Evolutionary conservation across 2,888 invertebrate genomes (phyloP).

Genomic region (Drosophila melanocephala): DNA sequence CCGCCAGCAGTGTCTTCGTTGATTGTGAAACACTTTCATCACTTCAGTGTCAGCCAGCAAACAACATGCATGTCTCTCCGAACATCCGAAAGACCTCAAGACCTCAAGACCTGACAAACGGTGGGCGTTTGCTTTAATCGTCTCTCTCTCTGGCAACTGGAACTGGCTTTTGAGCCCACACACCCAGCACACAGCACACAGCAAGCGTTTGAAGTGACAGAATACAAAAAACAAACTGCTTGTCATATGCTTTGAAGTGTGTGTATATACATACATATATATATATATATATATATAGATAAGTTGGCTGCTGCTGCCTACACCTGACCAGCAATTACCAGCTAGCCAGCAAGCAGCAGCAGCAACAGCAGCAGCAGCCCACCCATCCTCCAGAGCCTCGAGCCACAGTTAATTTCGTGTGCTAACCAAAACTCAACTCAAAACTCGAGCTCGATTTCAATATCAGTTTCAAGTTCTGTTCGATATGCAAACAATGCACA

Average conservation of each 20-base stretch:
- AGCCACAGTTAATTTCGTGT: conserved; percentile 54
- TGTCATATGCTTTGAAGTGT: conserved; percentile 52
- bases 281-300: background rate
- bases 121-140: conserved; percentile 76
- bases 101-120: conserved; percentile 51
- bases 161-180: conserved; percentile 59
- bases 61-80: conserved; percentile 64
- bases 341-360: no score
- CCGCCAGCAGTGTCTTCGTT: conserved; percentile 70
- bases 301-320: conserved; percentile 37
- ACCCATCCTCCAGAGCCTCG: conserved; percentile 17
- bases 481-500: conserved; percentile 64
- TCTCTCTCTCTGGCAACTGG: conserved; percentile 40
- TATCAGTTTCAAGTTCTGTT: conserved; percentile 29
- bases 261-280: conserved; percentile 6
- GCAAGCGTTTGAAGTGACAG: conserved; percentile 55
- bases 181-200: conserved; percentile 24
- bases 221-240: conserved; percentile 27
- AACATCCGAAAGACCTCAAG: conserved; percentile 17
- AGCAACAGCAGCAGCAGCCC: conserved; percentile 11
- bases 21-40: conserved; percentile 82
- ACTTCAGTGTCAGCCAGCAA: conserved; percentile 63
- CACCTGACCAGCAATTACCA: conserved; percentile 49
- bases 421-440: conserved; percentile 25
- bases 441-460: conserved; percentile 20